A percentile compares a stretch with the other conserved stretches of the same genome.
These are phyloP conservation scores for Conus ventricosus DNA, from an alignment of 1,140 invertebrate genomes.

Conservation along the genomic window DNA sequence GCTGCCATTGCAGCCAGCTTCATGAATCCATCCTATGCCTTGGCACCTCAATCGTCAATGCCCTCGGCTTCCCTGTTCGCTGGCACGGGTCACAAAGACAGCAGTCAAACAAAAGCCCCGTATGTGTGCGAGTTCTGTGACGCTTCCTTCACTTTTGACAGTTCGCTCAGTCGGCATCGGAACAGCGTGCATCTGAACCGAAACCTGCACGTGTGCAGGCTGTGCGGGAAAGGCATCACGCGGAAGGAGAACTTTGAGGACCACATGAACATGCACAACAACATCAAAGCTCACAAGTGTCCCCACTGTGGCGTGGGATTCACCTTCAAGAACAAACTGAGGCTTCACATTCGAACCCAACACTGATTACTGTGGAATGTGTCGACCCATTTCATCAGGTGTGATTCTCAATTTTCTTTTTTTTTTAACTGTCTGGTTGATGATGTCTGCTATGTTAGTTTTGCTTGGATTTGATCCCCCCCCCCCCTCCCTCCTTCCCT, in stretches of 20 bases:
- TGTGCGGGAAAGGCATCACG: conserved; percentile 25
- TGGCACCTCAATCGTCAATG: not conserved
- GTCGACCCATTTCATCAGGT: not conserved
- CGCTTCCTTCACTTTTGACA: conserved; percentile 17
- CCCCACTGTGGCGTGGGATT: conserved; percentile 7
- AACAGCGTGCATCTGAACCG: conserved; percentile 28
- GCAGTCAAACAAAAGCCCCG: not conserved
- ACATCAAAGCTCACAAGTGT: conserved; percentile 27
- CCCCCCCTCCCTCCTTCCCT: too few species aligned
- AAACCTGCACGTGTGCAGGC: conserved; percentile 13
- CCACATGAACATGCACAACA: conserved; percentile 35
- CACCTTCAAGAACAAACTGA: conserved; percentile 26
- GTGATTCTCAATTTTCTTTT: not conserved
- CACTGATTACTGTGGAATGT: not conserved
- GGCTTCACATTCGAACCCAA: not conserved
- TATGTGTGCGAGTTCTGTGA: conserved; percentile 24
- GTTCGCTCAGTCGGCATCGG: conserved; percentile 11
- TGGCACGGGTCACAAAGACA: not conserved
- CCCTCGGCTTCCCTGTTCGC: not conserved
- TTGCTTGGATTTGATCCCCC: too few species aligned
- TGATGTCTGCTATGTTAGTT: too few species aligned
- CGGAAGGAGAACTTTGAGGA: conserved; percentile 25
- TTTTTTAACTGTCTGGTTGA: not conserved
- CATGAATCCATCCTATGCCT: not conserved
- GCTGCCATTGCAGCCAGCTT: not conserved